Evolutionary conservation across 1,140 invertebrate species (phyloP), one percentile per base, ranked within the genome.

Genomic region (Panagrolaimus sp.): DNA sequence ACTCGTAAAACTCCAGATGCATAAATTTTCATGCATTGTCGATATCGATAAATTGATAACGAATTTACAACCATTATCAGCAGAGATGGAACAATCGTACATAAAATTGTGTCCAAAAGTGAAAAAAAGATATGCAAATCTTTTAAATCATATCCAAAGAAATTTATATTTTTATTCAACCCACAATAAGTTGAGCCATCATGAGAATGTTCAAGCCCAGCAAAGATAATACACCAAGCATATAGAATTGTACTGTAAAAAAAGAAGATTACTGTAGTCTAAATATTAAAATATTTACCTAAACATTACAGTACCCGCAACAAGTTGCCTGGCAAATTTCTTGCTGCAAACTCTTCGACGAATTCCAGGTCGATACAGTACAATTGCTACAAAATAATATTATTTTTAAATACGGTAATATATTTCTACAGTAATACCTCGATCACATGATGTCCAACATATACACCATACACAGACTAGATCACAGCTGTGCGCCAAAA

Each of bases 381-480:
- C 81, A 43, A 82, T 74, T 43, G 74, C 79, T 38, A 7, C 2
- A 38, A 38, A 4, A 38, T 38, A 38, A n/a, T n/a, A n/a, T n/a
- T n/a, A n/a, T n/a, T n/a, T n/a, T 38, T 38, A 4, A 38, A 4
- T 38, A 38, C 32, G 7, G 32, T 4, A 38, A 38, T 38, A 38
- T 38, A 38, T 38, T 7, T 38, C 7, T 38, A 38, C 7, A 38
- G 32, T 38, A 38, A 4, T 38, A 38, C 32, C 32, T 38, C 80
- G 75, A 55, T 82, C 80, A 43, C 69, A 78, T 0, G 75, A 78
- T n/a, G 81, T 78, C 71, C 75, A 81, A 28, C 65, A 72, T 52
- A 82, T 82, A 81, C 82, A 82, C 81, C 81, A 82, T 24, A 83
- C 81, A 69, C 80, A 82, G 44, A 82, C 76, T 48, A 82, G 82